A percentile compares a stretch with the other conserved stretches of the same genome.
These are phyloP conservation scores for Sialis fuliginosa DNA, from an alignment of 2,888 invertebrate genomes.

Conservation along the genomic window DNA sequence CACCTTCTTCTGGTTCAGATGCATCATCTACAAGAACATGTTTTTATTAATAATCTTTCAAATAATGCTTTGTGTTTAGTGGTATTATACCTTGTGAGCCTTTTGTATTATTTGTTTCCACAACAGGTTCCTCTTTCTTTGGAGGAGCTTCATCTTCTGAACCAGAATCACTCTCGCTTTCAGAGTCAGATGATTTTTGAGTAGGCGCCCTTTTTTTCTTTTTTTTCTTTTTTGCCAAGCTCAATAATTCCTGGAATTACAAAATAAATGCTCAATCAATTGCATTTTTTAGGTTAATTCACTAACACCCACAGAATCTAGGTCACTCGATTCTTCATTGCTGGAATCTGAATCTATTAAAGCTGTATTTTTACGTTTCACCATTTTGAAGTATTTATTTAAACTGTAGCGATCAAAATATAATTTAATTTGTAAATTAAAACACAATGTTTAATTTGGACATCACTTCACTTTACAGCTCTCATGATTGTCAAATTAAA, in stretches of 20 bases:
- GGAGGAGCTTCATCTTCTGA: slow-evolving; percentile 17
- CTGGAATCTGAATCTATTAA: slow-evolving; percentile 70
- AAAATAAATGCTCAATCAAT: background rate
- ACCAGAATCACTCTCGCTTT: slow-evolving; percentile 22
- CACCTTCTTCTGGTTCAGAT: slow-evolving; percentile 76
- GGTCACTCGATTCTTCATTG: slow-evolving; percentile 61
- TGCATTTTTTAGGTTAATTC: slow-evolving; percentile 9
- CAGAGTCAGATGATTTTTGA: slow-evolving; percentile 8
- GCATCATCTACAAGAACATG: background rate
- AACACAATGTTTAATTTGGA: background rate
- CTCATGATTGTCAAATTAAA: background rate
- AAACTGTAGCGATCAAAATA: background rate
- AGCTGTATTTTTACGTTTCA: slow-evolving; percentile 68
- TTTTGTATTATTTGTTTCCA: background rate
- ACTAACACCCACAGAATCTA: slow-evolving; percentile 56
- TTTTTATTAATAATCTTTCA: background rate
- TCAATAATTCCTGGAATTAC: slow-evolving; percentile 51
- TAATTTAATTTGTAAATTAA: background rate
- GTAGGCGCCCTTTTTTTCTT: slow-evolving; percentile 34
- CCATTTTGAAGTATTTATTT: slow-evolving; percentile 36
- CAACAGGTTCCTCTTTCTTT: slow-evolving; percentile 13
- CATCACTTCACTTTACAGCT: background rate
- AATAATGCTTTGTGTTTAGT: background rate
- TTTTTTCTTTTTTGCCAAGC: slow-evolving; percentile 65
- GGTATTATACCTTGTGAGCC: background rate